Conservation (phyloP, 2,113 vertebrate genomes). For the Upupa epops region DNA sequence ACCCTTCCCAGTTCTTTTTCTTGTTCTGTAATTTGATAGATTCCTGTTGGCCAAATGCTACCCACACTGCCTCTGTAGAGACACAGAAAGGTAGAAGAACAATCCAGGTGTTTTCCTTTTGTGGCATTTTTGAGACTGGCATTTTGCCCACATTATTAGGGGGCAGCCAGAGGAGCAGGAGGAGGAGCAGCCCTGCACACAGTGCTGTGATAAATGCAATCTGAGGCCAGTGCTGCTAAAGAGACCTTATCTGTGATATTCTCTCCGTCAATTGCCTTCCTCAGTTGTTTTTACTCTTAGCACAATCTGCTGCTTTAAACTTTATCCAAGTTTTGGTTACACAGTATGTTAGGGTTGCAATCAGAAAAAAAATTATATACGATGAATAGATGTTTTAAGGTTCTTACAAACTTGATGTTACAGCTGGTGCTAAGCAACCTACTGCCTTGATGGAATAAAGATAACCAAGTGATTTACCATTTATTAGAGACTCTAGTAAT, state of each 20-base stretch:
- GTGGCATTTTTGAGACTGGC: neutral
- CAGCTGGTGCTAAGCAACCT: slow-evolving; percentile 20
- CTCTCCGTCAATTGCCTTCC: neutral
- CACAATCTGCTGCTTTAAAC: neutral
- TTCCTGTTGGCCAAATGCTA: neutral
- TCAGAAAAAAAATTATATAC: neutral
- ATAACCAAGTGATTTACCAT: slow-evolving; percentile 35
- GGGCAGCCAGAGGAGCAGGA: neutral
- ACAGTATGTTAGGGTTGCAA: neutral
- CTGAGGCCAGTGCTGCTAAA: neutral
- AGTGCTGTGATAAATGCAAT: neutral
- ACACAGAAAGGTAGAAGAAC: neutral
- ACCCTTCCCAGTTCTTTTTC: neutral
- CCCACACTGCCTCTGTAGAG: neutral
- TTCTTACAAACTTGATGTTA: slow-evolving; percentile 4
- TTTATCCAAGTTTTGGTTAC: neutral
- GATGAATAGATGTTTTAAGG: slow-evolving; percentile 7
- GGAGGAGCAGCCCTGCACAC: neutral
- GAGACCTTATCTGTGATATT: neutral
- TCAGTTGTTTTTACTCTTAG: neutral
- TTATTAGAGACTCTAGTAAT: slow-evolving; percentile 52
- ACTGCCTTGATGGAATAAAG: slow-evolving; percentile 18
- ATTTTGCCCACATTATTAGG: neutral
- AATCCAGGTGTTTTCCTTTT: neutral
- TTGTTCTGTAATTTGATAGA: neutral